phyloP scores from a whole-genome alignment of 2,888 invertebrate species.

The Sussaba pulchella region DNA sequence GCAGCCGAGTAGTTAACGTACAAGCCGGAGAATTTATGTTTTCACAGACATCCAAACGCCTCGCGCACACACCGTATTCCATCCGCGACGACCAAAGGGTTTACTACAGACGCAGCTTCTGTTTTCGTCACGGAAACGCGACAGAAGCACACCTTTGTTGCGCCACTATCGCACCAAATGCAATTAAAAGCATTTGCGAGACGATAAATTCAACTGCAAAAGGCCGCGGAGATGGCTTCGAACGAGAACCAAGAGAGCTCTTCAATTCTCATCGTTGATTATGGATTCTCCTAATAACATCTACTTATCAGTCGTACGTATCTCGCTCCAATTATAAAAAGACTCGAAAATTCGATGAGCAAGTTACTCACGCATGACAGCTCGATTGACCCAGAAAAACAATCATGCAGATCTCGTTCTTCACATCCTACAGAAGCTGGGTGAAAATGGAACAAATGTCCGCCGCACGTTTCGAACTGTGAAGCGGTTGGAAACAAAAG shows the following conservation, averaged over 20 bases:
- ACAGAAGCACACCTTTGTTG: background rate
- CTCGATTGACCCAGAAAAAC: too few relatives aligned
- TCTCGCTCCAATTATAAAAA: too few relatives aligned
- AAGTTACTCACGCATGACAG: too few relatives aligned
- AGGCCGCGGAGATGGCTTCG: background rate
- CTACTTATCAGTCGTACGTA: too few relatives aligned
- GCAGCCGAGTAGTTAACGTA: conserved; percentile 13
- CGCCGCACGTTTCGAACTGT: too few relatives aligned
- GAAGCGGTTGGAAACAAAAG: too few relatives aligned
- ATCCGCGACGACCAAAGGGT: background rate
- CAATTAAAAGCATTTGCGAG: conserved; percentile 33
- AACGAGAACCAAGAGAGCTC: background rate
- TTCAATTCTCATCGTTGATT: background rate
- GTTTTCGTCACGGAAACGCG: conserved; percentile 1
- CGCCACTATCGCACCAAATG: conserved; percentile 4
- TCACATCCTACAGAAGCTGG: too few relatives aligned
- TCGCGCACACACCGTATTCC: background rate
- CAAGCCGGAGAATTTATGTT: conserved; percentile 37
- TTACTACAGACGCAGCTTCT: conserved; percentile 15
- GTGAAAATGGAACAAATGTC: too few relatives aligned
- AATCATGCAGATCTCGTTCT: too few relatives aligned
- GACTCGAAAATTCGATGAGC: background rate
- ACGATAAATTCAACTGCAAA: conserved; percentile 32
- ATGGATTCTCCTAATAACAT: too few relatives aligned
- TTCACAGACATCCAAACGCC: conserved; percentile 21